Evolutionary conservation across 2,888 invertebrate species (phyloP), one percentile per base, ranked within the genome.

Genomic region (Agonopterix heracliana): DNA sequence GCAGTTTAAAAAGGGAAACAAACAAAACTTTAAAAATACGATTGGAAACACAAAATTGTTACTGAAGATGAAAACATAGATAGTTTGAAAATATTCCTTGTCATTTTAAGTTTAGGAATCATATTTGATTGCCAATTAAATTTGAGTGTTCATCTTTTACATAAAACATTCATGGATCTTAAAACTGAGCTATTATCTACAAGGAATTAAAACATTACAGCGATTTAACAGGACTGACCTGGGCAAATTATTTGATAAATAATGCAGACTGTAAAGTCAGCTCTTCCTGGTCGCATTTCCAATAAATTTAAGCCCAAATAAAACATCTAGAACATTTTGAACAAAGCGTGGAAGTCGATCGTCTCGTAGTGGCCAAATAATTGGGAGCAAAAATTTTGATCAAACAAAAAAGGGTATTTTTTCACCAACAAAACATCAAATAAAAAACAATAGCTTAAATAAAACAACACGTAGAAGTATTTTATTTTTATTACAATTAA

Each of bases 291-390:
- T 50, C 52, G 50, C 42, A 45, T 51, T 59, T 58, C 51, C 52
- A 56, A 35, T 47, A 34, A 51, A 66, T 69, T 64, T 57, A 75
- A 80, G 74, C 78, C 81, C 77, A 79, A 70, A 70, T 68, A 69
- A 69, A 71, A 69, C 66, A 78, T 78, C 80, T 79, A 80, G 60
- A 74, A 81, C 74, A 53, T 67, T 58, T 61, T 58, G 51, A 62
- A 62, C 58, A 68, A 82, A 84, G 82, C 83, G 70, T 71, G 64
- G 60, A 59, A 66, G 77, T 75, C 82, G 77, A 74, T 81, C 85
- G 86, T 87, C 87, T 87, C 78, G 77, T 86, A 87, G 84, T 69
- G 55, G 60, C 71, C 70, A 73, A 67, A 66, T 68, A 60, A 62
- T 60, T 41, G 49, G 51, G 36, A 50, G 34, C n/a, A 8, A 66